Conservation (phyloP, 2,113 vertebrate genomes). For the Alces alces region DNA sequence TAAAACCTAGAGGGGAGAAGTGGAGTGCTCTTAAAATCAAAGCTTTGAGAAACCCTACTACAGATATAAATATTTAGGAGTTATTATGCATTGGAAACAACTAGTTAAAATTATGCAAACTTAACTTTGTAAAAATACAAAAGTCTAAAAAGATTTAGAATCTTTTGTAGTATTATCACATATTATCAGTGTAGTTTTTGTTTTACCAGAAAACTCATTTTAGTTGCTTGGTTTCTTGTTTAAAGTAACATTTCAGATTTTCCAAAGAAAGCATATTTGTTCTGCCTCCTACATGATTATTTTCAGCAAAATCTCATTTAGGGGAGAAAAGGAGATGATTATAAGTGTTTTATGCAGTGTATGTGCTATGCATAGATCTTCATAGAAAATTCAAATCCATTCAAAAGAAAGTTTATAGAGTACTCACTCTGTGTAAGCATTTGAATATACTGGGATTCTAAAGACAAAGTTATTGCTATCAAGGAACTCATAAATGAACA, state of each 20-base stretch:
- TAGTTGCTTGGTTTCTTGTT: neutral
- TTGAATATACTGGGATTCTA: neutral
- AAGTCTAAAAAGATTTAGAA: neutral
- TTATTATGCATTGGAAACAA: neutral
- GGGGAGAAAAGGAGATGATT: neutral
- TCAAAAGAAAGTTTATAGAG: neutral
- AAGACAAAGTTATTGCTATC: neutral
- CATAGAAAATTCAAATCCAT: neutral
- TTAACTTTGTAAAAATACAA: neutral
- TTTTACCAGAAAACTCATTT: neutral
- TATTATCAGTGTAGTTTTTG: neutral
- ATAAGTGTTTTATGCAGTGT: neutral
- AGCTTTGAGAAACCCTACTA: neutral
- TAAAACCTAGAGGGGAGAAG: neutral
- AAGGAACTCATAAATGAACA: neutral
- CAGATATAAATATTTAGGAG: neutral
- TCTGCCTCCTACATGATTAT: neutral
- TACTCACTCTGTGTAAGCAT: neutral
- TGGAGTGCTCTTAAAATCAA: neutral
- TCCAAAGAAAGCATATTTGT: neutral
- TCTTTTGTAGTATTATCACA: neutral
- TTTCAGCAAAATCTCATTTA: neutral
- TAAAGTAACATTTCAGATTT: constrained; percentile 6
- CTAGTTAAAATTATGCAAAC: neutral
- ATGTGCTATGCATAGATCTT: neutral